Evolutionary conservation across 2,797 vertebrate genomes (phyloP).

Genomic region (Anabas testudineus): DNA sequence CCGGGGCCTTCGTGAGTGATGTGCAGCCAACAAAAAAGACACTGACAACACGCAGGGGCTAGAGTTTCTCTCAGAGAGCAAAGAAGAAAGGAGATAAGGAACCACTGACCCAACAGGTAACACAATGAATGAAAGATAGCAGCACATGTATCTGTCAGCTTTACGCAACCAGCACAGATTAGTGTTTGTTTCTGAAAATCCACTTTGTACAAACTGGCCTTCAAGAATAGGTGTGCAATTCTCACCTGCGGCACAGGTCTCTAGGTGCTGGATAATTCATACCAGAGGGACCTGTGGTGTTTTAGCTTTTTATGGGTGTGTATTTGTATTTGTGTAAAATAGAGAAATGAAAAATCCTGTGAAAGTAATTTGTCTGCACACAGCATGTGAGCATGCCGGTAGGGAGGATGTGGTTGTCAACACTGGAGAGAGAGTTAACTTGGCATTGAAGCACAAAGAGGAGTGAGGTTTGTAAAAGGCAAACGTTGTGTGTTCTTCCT

Average conservation of each 20-base stretch:
- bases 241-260: conserved; percentile 29
- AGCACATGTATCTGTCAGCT: conserved; percentile 11
- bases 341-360: conserved; percentile 18
- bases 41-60: background rate
- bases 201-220: conserved; percentile 18
- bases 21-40: conserved; percentile 11
- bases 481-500: background rate
- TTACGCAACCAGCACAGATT: background rate
- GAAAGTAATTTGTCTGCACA: conserved; percentile 33
- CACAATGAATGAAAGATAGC: background rate
- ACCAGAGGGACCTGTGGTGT: background rate
- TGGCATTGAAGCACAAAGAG: conserved; percentile 6
- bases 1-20: conserved; percentile 6
- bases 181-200: conserved; percentile 24
- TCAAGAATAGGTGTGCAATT: conserved; percentile 45
- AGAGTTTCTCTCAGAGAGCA: conserved; percentile 17
- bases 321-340: conserved; percentile 17
- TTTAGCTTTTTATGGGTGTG: background rate
- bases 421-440: conserved; percentile 32
- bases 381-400: conserved; percentile 32
- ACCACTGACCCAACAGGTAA: conserved; percentile 42
- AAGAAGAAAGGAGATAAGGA: conserved; percentile 29
- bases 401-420: conserved; percentile 60
- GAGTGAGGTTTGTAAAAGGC: conserved; percentile 1
- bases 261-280: conserved; percentile 1